Evolutionary conservation across 2,888 invertebrate genomes (phyloP).

Genomic region (Daptonema setosum): DNA sequence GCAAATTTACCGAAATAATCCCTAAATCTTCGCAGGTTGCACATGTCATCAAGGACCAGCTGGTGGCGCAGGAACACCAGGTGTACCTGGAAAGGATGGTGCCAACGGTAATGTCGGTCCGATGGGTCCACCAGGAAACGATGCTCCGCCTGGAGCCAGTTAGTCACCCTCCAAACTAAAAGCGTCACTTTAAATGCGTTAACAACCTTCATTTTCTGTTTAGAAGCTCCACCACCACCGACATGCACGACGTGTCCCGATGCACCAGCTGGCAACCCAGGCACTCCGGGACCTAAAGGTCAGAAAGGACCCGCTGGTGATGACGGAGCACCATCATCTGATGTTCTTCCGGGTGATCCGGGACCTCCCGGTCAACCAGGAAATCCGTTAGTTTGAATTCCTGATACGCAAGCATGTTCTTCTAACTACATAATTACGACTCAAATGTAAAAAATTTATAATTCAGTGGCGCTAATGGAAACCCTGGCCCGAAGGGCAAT

Average conservation of each 20-base stretch:
- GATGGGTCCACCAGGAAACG: not conserved
- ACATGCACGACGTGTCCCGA: not conserved
- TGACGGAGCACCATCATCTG: not conserved
- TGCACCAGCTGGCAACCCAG: not conserved
- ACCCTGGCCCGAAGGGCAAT: no score
- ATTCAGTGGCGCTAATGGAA: no score
- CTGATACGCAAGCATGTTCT: no score
- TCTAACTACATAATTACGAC: no score
- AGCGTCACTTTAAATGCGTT: no score
- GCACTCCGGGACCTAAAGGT: not conserved
- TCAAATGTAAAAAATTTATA: not conserved
- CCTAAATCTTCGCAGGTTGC: no score
- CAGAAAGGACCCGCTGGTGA: not conserved
- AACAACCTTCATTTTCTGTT: no score
- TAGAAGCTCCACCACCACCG: not conserved
- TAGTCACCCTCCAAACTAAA: no score
- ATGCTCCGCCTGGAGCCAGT: not conserved
- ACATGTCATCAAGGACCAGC: conserved; percentile 2
- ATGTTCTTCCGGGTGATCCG: not conserved
- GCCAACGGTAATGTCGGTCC: not conserved
- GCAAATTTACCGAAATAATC: no score
- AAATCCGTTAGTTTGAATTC: no score
- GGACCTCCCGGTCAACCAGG: not conserved
- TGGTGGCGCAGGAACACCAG: not conserved
- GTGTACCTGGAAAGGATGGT: not conserved